Evolutionary conservation across 2,113 vertebrate species (phyloP).

Genomic region (Hydrochoerus hydrochaeris): DNA sequence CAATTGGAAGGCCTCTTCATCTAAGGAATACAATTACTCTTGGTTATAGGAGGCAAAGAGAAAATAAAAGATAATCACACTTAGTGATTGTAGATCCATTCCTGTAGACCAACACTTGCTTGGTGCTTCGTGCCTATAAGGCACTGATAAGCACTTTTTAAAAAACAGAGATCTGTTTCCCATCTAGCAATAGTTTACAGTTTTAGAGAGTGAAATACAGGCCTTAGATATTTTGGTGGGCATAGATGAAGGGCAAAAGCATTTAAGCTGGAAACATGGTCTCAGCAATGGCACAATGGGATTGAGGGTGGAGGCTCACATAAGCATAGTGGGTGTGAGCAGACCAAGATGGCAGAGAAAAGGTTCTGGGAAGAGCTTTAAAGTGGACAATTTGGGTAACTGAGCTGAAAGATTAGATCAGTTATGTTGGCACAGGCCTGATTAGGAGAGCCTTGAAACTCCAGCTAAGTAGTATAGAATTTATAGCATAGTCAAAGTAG

Average conservation of each 20-base stretch:
- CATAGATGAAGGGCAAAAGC: not conserved
- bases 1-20: not conserved
- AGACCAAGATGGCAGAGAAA: not conserved
- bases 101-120: not conserved
- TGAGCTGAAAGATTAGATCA: not conserved
- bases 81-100: no score
- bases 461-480: not conserved
- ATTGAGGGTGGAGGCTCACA: no score
- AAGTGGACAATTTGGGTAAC: not conserved
- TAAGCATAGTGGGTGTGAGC: not conserved
- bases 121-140: not conserved
- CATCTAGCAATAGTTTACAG: not conserved
- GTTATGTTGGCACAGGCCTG: not conserved
- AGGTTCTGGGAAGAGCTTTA: not conserved
- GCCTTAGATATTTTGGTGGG: not conserved
- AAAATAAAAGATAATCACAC: not conserved
- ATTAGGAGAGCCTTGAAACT: not conserved
- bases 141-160: not conserved
- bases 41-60: not conserved
- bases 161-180: not conserved
- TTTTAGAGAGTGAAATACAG: not conserved
- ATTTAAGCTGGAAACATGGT: not conserved
- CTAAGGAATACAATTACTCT: not conserved
- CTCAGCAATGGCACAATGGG: not conserved
- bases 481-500: not conserved